Conservation (phyloP, 2,113 vertebrate species). For the Marmota flaviventris region DNA sequence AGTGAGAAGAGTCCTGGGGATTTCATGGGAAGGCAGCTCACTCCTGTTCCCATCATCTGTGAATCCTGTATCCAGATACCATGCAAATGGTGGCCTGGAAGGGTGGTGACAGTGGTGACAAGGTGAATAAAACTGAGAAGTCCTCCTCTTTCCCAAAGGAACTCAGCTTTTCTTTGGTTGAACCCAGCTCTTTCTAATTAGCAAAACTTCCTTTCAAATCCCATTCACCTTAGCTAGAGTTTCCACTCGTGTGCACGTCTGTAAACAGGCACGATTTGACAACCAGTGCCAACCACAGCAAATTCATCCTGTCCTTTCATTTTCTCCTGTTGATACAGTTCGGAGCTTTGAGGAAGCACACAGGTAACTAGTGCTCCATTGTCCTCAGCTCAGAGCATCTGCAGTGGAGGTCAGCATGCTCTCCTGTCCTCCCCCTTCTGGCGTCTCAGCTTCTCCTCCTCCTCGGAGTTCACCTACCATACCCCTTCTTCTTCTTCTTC, state of each 20-base stretch:
- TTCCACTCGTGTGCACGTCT: not conserved
- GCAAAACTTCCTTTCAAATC: not conserved
- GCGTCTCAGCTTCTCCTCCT: not conserved
- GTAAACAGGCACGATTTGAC: not conserved
- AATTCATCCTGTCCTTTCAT: not conserved
- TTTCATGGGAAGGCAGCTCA: not conserved
- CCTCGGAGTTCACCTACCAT: not conserved
- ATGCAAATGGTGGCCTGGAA: not conserved
- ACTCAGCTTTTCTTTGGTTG: not conserved
- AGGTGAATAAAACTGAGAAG: not conserved
- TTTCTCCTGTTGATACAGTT: not conserved
- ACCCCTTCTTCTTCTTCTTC: not conserved
- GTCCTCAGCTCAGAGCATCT: not conserved
- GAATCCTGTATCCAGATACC: not conserved
- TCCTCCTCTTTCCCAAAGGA: not conserved
- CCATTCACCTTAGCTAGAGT: not conserved
- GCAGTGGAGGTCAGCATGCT: not conserved
- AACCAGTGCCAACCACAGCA: not conserved
- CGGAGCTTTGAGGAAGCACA: not conserved
- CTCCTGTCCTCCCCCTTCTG: not conserved
- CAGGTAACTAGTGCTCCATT: accelerated
- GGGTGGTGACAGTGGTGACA: not conserved
- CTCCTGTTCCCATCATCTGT: not conserved
- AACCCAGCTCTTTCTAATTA: not conserved
- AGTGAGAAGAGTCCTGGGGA: not conserved